Conservation (phyloP, 2,113 vertebrate genomes). For the Terrapene triunguis region DNA sequence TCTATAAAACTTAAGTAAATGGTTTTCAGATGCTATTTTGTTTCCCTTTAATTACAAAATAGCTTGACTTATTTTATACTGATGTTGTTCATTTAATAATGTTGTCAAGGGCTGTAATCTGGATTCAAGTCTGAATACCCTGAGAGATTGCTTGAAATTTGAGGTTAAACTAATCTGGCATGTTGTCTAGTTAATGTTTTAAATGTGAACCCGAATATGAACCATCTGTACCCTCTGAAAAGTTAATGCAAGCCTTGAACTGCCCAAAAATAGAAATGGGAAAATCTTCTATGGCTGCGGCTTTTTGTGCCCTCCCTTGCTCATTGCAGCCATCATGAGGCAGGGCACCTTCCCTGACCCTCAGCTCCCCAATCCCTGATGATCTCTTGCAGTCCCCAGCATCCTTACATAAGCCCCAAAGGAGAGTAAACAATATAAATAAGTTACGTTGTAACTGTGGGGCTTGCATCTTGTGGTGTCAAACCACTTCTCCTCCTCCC, state of each 20-base stretch:
- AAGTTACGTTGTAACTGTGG: not conserved
- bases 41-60: not conserved
- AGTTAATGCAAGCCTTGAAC: not conserved
- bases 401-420: not conserved
- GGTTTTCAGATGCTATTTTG: not conserved
- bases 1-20: not conserved
- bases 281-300: not conserved
- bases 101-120: not conserved
- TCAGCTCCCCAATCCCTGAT: not conserved
- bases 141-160: not conserved
- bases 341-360: not conserved
- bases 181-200: not conserved
- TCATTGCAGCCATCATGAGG: not conserved
- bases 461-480: not conserved
- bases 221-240: not conserved
- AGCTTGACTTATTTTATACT: not conserved
- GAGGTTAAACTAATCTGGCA: not conserved
- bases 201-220: not conserved
- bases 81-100: not conserved
- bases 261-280: not conserved
- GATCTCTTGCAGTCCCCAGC: not conserved
- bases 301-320: not conserved
- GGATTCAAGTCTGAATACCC: not conserved
- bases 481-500: not conserved
- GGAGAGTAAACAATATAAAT: not conserved